Evolutionary conservation across 1,140 invertebrate genomes (phyloP), one percentile per base, ranked within the genome.

Genomic region (Platorchestia sp.): DNA sequence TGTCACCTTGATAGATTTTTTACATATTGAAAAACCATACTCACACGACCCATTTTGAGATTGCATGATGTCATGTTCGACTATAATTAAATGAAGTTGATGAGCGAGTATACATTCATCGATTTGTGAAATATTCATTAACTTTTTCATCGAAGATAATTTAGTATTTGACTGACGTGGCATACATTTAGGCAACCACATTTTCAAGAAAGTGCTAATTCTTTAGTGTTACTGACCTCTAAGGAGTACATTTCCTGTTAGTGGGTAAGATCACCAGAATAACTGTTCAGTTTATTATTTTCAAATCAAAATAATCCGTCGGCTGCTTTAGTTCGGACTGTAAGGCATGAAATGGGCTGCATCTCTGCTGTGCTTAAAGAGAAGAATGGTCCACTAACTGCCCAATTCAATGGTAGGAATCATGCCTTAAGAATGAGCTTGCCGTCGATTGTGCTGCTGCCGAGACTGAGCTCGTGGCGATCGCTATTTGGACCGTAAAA

Each of bases 401-500:
- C 59, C 27, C 14, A 75, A 75, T 75, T 75, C 36, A 75, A 75
- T 75, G 59, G 59, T 3, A 75, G 59, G 59, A 75, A 75, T 75
- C 59, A 75, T 75, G 59, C 59, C 27, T 27, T 14, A 75, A 75
- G 59, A 89, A 89, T 42, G 87, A 89, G 43, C 43, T 16, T 42
- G 10, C 36, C n/a, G 36, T 42, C 87, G 43, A 89, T 89, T 89
- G 87, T 89, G 87, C 87, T 41, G 87, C 87, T 16, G 43, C 41
- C 41, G 41, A 41, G 87, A 44, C 87, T 44, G n/a, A 42, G 87
- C 87, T 89, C 43, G 87, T 44, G 87, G 87, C 87, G 43, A 89
- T 89, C 87, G 87, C 87, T 42, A 89, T 89, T 89, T 89, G 87
- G 87, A 89, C 87, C 87, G 87, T 89, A 89, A 89, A 89, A 89